Base-by-base conservation (phyloP, 2,797 vertebrate species). In the Xerus rutilus region DNA sequence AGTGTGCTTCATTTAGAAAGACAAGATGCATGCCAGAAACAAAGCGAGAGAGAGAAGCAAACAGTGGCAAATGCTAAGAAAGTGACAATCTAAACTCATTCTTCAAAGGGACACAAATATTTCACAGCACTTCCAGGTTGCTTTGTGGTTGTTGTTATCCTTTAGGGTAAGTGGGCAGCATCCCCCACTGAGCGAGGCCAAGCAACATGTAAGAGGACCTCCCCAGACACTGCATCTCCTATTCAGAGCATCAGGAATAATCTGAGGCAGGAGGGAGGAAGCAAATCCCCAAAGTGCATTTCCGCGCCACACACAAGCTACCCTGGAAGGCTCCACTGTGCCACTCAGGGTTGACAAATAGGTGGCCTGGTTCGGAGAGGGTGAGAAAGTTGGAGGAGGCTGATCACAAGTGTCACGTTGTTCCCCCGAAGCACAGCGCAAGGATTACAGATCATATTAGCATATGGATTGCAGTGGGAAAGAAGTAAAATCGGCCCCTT, bases 391-490 rank as follows among this genome's bases (percentile, higher is more conserved):
- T 25, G 64, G 73, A 86, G 54, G 72, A 49, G 47, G n/a, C n/a
- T 1, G 13, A 83, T 76, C 54, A 49, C 76, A 72, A 69, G 64
- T 18, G 0, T 59, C 47, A 7, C 20, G 64, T 78, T 88, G 81
- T 82, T 57, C 59, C 59, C 86, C 57, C 11, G 4, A 6, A 32
- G 13, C 20, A 1, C 52, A 23, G 67, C 21, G 1, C 1, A 15
- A 82, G 96, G 83, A 76, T 88, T 79, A 86, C 91, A 39, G 92
- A 81, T 77, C 93, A 85, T 90, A 93, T 89, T 92, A 88, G 92
- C 96, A 95, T 96, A 93, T 32, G 77, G 96, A 76, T 47, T 65
- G 87, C 6, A 1, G 94, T 93, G 96, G 92, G 96, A 96, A 95
- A 89, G 93, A 45, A 88, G 62, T 30, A 8, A 83, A 82, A 14